Percentiles rank a stretch among this genome's conserved stretches.
These are phyloP conservation scores for Catostomus latipinnis DNA, from an alignment of 2,797 vertebrate genomes.

Conservation along the genomic window DNA sequence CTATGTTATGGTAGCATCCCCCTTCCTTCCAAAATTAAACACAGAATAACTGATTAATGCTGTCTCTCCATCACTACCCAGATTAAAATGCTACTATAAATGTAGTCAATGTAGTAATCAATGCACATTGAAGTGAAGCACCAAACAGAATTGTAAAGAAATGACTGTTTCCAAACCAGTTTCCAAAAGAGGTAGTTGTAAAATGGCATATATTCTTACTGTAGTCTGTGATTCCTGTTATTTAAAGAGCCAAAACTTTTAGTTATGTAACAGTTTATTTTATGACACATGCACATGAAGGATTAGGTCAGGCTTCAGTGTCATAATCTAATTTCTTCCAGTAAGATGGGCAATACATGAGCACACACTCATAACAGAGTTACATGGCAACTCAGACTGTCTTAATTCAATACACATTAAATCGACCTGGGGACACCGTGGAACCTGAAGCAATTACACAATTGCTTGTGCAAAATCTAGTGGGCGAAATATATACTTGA, in stretches of 20 bases:
- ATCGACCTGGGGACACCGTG: constrained; percentile 36
- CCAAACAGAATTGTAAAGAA: too few species aligned
- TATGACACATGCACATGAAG: constrained; percentile 29
- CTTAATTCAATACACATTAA: constrained; percentile 46
- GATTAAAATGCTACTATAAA: too few species aligned
- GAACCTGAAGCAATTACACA: constrained; percentile 42
- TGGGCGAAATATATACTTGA: constrained; percentile 33
- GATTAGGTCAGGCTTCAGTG: constrained; percentile 24
- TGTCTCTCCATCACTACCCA: too few species aligned
- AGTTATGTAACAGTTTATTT: background rate
- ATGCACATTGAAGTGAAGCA: too few species aligned
- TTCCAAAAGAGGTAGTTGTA: background rate
- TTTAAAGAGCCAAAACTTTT: constrained; percentile 21
- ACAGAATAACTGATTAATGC: too few species aligned
- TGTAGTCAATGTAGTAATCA: too few species aligned
- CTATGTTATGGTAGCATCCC: too few species aligned
- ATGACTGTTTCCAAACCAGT: too few species aligned
- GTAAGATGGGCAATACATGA: constrained; percentile 43
- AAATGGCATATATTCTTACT: background rate
- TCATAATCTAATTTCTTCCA: constrained; percentile 44
- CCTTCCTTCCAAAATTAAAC: too few species aligned
- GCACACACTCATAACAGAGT: constrained; percentile 49
- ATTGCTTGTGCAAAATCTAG: constrained; percentile 41
- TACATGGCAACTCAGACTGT: constrained; percentile 29
- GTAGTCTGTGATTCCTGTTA: background rate